Percentiles rank a stretch among this genome's conserved stretches.
These are phyloP conservation scores for Acropternis orthonyx DNA, from an alignment of 2,797 vertebrate species.

Conservation along the genomic window DNA sequence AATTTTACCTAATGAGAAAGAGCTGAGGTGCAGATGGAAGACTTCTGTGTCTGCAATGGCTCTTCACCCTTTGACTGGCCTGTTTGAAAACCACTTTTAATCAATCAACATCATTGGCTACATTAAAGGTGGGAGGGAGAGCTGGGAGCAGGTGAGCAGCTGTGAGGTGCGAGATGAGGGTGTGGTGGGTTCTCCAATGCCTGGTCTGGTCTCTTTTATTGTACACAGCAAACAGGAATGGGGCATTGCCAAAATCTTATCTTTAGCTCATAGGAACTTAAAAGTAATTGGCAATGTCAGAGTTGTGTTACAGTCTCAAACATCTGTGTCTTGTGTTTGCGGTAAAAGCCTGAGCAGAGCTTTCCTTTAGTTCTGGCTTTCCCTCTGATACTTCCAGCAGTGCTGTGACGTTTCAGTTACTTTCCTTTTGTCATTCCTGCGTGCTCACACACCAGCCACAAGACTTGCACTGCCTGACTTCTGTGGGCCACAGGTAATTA, in stretches of 20 bases:
- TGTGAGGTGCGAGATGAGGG: rapidly evolving
- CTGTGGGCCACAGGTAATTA: background rate
- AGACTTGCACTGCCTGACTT: background rate
- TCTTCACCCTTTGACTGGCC: background rate
- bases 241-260: background rate
- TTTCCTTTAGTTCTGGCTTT: background rate
- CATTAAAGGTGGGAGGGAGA: background rate
- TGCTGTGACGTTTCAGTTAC: background rate
- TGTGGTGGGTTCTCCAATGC: rapidly evolving
- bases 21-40: rapidly evolving
- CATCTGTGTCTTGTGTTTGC: background rate
- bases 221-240: background rate
- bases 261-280: background rate
- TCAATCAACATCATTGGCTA: background rate
- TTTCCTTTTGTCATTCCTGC: background rate
- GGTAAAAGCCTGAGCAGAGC: rapidly evolving
- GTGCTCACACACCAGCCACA: rapidly evolving
- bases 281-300: background rate
- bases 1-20: background rate
- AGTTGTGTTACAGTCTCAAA: background rate
- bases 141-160: rapidly evolving
- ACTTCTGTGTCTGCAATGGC: background rate
- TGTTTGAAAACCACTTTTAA: background rate
- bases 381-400: rapidly evolving
- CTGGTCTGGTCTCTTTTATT: background rate